Evolutionary conservation across 2,888 invertebrate genomes (phyloP).

Genomic region (Gari tellinella): DNA sequence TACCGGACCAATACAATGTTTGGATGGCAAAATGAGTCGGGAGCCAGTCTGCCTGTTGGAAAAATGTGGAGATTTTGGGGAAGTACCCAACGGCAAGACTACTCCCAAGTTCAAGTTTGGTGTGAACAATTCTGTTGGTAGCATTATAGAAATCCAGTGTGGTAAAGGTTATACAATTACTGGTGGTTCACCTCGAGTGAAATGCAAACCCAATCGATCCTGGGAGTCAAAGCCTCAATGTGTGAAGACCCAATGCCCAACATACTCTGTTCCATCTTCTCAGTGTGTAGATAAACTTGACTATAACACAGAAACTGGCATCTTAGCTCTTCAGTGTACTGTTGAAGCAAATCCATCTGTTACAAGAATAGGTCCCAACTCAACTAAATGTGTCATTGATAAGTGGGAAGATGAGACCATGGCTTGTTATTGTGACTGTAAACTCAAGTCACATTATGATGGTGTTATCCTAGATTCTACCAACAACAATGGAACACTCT

Average conservation of each 20-base stretch:
- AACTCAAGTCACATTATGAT: no score
- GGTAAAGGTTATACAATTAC: slow-evolving; percentile 23
- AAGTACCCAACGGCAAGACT: slow-evolving; percentile 20
- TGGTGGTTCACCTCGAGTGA: slow-evolving; percentile 26
- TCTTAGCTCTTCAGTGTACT: slow-evolving; percentile 5
- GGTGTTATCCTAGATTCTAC: no score
- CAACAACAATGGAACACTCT: no score
- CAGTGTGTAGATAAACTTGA: slow-evolving; percentile 13
- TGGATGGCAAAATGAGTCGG: slow-evolving; percentile 8
- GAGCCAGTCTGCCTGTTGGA: no score
- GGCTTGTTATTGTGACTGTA: slow-evolving; percentile 41
- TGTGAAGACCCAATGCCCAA: slow-evolving; percentile 13
- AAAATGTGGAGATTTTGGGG: slow-evolving; percentile 7
- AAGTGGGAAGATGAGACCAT: slow-evolving; percentile 22
- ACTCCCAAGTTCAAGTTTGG: slow-evolving; percentile 3
- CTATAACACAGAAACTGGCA: background rate
- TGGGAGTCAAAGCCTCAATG: slow-evolving; percentile 34
- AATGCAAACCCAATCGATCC: slow-evolving; percentile 23
- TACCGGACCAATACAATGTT: background rate
- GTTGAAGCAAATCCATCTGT: slow-evolving; percentile 13
- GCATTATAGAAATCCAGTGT: slow-evolving; percentile 19
- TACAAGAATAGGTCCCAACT: slow-evolving; percentile 14
- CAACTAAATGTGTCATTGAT: slow-evolving; percentile 8
- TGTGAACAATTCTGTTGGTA: slow-evolving; percentile 2
- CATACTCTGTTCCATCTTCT: slow-evolving; percentile 20